Evolutionary conservation across 2,888 invertebrate species (phyloP), one percentile per base, ranked within the genome.

Genomic region (Heliconius cydno): DNA sequence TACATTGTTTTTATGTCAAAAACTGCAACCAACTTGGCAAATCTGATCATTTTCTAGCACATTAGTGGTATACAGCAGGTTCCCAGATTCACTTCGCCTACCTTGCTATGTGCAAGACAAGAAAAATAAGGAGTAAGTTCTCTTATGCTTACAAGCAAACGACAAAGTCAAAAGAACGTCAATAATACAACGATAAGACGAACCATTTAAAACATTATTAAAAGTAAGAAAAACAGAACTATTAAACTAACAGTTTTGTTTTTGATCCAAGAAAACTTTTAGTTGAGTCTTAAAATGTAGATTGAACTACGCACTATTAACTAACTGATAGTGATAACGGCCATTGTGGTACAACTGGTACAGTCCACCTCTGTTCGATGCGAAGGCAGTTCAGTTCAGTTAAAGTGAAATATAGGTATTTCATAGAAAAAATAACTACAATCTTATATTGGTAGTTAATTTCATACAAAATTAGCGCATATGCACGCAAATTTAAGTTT

Each of bases 211-310:
- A 25, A 25, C 6, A 28, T 65, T 28, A 28, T 65, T 28, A 65
- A 65, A 65, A 65, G 65, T 28, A 30, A 65, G 65, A 65, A 65
- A 28, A 65, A 65, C 65, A 65, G 65, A 65, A 65, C 65, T 65
- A 65, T 65, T 65, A 65, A 65, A 28, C 28, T 15, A 28, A 65
- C 28, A 65, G 28, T 28, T 65, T 28, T 28, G 65, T 65, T 28
- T 63, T 65, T 28, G 28, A 65, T 65, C 28, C 25, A 65, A 65
- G 28, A 65, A 28, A 65, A 28, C 15, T 28, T 65, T 13, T 60
- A 5, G 19, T 60, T 10, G 60, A 65, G 65, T 28, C 65, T 65
- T 65, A 65, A 65, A 15, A 28, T 65, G 2, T 65, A 30, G 60
- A 60, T 60, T 10, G 19, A 60, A 60, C 60, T n/a, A n/a, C n/a